Base-by-base conservation (phyloP, 2,888 invertebrate genomes). In the Caenorhabditis plicata region DNA sequence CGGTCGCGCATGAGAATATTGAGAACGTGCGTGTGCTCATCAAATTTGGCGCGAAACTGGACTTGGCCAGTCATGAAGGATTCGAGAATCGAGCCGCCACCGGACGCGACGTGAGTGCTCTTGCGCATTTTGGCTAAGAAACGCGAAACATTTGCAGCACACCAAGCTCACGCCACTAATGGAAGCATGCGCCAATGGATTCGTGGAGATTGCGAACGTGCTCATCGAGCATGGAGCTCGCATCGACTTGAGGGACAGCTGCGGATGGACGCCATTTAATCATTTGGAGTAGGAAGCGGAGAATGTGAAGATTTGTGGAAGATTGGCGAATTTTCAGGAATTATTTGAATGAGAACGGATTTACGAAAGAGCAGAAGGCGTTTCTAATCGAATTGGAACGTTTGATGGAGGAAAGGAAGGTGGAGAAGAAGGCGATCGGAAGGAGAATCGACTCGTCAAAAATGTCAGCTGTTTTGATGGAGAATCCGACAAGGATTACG, bases 161-260 rank as follows among this genome's bases (percentile, higher is more conserved):
- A 19, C 22, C 11, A 33, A 52, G 19, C 19, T 64, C 2, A 73
- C 73, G 13, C 73, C 73, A 1, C 33, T 73, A 20, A 73, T 73
- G 73, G 71, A 69, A 8, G 72, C 72, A 5, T 68, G 70, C 31
- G 32, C 46, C 3, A 57, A 58, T 19, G 73, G 68, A 1, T 54
- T 44, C 39, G 33, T 58, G n/a, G 52, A 49, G 3, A 64, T 70
- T 13, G 67, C 54, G 1, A 39, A 25, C 27, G n/a, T 68, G 2
- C 39, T 68, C 27, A 42, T 71, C 13, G 42, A 56, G 15, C 38
- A 45, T 17, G 31, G 32, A 15, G 64, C 64, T 1, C 27, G 27
- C 19, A 49, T 68, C n/a, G 47, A 45, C 11, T 11, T 48, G n/a
- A 54, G 23, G 20, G 63, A 71, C 31, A 53, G 56, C 32, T 41